Conservation (phyloP, 2,113 vertebrate species). For the Illadopsis cleaveri region DNA sequence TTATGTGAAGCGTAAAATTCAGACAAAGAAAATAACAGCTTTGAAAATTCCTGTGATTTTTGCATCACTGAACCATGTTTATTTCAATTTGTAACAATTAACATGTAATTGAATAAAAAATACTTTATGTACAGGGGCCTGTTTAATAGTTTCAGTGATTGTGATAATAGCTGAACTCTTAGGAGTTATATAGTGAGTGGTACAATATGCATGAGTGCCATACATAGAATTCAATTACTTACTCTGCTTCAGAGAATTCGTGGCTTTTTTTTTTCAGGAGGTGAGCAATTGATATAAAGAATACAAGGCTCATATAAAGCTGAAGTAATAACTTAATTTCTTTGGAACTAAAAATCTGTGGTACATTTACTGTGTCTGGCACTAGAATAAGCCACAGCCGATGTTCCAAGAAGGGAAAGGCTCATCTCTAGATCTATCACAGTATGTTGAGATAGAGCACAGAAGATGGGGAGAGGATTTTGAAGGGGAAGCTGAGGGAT, state of each 20-base stretch:
- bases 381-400: background rate
- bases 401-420: background rate
- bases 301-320: background rate
- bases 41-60: background rate
- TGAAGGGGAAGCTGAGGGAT: background rate
- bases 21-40: background rate
- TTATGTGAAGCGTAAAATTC: constrained; percentile 12
- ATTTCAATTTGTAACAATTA: background rate
- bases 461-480: background rate
- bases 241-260: background rate
- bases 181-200: background rate
- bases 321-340: background rate
- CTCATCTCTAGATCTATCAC: background rate
- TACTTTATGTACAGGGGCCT: background rate
- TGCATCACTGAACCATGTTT: background rate
- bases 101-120: background rate
- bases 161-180: background rate
- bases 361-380: background rate
- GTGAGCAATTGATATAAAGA: background rate
- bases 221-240: background rate
- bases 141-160: background rate
- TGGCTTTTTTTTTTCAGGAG: background rate
- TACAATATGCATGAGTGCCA: background rate
- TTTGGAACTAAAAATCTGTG: background rate
- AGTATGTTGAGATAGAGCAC: background rate